Percentiles rank a stretch among this genome's conserved stretches.
phyloP scores from a whole-genome alignment of 2,113 vertebrate species.

The Anhinga rufa region DNA sequence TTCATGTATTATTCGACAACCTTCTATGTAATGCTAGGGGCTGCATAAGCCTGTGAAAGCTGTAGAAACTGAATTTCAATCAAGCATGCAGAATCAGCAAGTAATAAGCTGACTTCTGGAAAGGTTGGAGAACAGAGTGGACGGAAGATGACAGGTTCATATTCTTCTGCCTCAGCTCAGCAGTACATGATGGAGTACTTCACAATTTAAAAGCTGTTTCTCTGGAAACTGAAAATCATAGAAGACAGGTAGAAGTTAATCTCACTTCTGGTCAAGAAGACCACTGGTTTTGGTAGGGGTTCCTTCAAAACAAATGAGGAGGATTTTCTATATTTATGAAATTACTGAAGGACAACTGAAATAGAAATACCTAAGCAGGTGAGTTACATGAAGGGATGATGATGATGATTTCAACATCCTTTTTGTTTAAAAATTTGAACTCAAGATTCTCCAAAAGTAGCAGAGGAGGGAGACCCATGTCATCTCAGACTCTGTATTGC shows the following conservation, averaged over 20 bases:
- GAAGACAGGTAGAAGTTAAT: neutral
- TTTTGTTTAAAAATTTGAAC: neutral
- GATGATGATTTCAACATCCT: neutral
- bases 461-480: neutral
- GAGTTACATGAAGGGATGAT: neutral
- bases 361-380: neutral
- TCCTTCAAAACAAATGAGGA: neutral
- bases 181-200: neutral
- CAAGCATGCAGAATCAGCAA: neutral
- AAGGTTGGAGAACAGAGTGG: neutral
- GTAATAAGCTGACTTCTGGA: neutral
- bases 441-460: neutral
- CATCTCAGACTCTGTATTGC: too few relatives aligned
- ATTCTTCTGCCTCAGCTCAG: neutral
- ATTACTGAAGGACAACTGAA: neutral
- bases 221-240: neutral
- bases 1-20: neutral
- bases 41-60: neutral
- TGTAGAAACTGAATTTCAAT: neutral
- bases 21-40: neutral
- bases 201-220: neutral
- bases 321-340: neutral
- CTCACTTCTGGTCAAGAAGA: neutral
- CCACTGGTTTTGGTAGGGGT: neutral
- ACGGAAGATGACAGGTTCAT: neutral